Evolutionary conservation across 1,140 invertebrate genomes (phyloP).

Genomic region (Drosophila asahinai): DNA sequence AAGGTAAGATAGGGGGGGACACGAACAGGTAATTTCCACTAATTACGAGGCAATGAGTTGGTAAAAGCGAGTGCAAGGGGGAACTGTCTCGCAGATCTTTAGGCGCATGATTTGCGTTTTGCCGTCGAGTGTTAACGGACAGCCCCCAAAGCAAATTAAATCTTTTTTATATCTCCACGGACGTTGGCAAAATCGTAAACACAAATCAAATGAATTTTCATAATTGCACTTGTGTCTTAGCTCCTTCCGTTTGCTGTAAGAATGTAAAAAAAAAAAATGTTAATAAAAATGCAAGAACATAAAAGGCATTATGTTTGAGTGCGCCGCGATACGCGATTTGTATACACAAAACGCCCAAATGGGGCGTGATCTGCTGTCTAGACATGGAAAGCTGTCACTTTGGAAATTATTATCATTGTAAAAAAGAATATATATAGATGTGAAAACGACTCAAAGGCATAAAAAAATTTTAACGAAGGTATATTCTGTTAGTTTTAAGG

Average conservation of each 20-base stretch:
- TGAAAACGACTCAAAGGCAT: neutral
- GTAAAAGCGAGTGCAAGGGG: constrained; percentile 61
- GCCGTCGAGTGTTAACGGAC: constrained; percentile 48
- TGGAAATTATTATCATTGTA: constrained; percentile 15
- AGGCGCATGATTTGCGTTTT: constrained; percentile 73
- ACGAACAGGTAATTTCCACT: constrained; percentile 77
- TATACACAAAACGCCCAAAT: constrained; percentile 4
- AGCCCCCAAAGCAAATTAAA: constrained; percentile 54
- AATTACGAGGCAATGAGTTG: constrained; percentile 81
- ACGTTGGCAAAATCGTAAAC: constrained; percentile 69
- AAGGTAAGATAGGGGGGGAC: constrained; percentile 21
- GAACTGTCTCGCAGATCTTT: constrained; percentile 52
- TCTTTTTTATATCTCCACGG: constrained; percentile 29
- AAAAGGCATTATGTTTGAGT: constrained; percentile 50
- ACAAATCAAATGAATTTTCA: constrained; percentile 81
- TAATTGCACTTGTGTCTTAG: constrained; percentile 74
- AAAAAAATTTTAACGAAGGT: neutral
- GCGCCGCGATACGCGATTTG: constrained; percentile 23
- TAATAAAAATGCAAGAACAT: constrained; percentile 32
- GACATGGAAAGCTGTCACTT: constrained; percentile 28
- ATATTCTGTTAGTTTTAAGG: neutral
- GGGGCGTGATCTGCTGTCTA: constrained; percentile 29
- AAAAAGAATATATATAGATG: neutral
- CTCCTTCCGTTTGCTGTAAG: constrained; percentile 44
- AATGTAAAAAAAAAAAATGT: neutral